Percentiles rank a stretch among this genome's conserved stretches.
phyloP scores from a whole-genome alignment of 2,113 vertebrate species.

The Theropithecus gelada region DNA sequence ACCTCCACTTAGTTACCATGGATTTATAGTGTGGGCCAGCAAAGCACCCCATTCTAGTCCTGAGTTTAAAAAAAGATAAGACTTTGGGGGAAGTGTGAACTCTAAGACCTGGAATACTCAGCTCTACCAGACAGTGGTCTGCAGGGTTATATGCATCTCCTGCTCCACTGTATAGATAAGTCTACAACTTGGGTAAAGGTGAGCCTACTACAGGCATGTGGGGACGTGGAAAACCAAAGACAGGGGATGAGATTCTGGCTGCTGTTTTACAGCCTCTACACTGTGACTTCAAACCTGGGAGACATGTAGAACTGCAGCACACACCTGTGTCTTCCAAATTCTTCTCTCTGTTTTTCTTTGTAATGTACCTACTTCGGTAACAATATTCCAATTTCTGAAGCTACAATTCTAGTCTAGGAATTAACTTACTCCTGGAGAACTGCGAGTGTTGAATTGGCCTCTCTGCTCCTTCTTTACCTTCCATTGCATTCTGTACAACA shows the following conservation, averaged over 20 bases:
- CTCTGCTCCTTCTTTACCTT: not conserved
- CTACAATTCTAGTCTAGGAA: not conserved
- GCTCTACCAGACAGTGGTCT: not conserved
- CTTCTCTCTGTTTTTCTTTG: not conserved
- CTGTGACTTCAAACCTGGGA: not conserved
- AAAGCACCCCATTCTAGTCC: not conserved
- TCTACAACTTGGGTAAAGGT: not conserved
- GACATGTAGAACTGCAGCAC: not conserved
- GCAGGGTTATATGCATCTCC: not conserved
- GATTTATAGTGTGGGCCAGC: not conserved
- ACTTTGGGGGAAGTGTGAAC: not conserved
- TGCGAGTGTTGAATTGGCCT: not conserved
- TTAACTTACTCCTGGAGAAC: not conserved
- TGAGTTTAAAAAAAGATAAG: not conserved
- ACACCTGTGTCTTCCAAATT: not conserved
- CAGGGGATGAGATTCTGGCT: not conserved
- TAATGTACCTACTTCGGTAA: not conserved
- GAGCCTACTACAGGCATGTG: not conserved
- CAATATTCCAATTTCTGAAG: not conserved
- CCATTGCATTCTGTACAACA: not conserved
- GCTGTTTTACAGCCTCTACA: not conserved
- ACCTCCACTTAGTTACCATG: not conserved
- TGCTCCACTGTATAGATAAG: not conserved
- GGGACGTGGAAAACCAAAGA: not conserved
- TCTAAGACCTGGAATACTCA: not conserved